These are phyloP conservation scores for Tautogolabrus adspersus DNA, from an alignment of 2,113 vertebrate genomes.

Conservation along the genomic window DNA sequence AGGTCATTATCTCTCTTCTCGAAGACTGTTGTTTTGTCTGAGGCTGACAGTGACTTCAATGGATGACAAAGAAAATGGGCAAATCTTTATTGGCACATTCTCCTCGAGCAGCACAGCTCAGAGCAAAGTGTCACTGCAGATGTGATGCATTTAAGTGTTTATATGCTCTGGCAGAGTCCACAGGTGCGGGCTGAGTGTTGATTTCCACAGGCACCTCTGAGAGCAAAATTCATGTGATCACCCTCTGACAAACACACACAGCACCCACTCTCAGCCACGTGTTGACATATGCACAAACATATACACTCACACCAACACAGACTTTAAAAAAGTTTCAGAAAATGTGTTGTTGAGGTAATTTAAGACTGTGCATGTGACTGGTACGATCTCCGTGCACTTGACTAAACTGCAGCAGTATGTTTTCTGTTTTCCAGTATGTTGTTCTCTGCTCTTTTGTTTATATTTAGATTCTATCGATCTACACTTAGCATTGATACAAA, in stretches of 20 bases:
- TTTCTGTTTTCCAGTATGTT: too few relatives aligned
- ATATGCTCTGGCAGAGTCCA: slow-evolving; percentile 68
- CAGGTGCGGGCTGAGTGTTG: slow-evolving; percentile 63
- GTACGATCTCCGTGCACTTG: not conserved
- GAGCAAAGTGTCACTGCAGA: slow-evolving; percentile 63
- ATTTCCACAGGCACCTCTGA: slow-evolving; percentile 41
- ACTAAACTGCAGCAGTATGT: too few relatives aligned
- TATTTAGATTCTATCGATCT: too few relatives aligned
- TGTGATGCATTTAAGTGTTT: slow-evolving; percentile 71
- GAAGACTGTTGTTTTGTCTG: slow-evolving; percentile 31
- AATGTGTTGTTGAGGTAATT: not conserved
- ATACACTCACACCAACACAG: slow-evolving; percentile 4
- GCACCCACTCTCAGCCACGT: slow-evolving; percentile 13
- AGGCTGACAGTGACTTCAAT: slow-evolving; percentile 50
- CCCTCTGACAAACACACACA: slow-evolving; percentile 8
- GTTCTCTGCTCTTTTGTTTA: too few relatives aligned
- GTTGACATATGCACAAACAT: not conserved
- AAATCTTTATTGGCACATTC: slow-evolving; percentile 67
- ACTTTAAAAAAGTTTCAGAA: not conserved
- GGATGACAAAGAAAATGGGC: slow-evolving; percentile 57
- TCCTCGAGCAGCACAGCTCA: slow-evolving; percentile 20
- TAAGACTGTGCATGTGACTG: not conserved
- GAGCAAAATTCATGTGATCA: slow-evolving; percentile 22
- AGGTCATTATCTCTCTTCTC: slow-evolving; percentile 37
- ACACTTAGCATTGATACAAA: too few relatives aligned